Evolutionary conservation across 2,113 vertebrate genomes (phyloP), one percentile per base, ranked within the genome.

Genomic region (Pagrus major): DNA sequence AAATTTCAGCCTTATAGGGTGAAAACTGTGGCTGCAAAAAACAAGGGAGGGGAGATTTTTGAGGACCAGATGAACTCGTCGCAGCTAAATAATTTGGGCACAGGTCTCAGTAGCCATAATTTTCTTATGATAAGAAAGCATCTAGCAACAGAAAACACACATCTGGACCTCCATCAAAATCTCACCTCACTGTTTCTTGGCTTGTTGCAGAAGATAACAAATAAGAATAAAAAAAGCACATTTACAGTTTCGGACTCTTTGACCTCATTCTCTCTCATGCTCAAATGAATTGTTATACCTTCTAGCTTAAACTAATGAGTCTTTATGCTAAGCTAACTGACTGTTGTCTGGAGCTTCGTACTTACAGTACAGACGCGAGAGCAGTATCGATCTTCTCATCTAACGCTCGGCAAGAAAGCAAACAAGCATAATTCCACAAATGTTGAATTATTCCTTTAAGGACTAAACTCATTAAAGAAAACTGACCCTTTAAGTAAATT

Each of bases 381-480:
- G n/a, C n/a, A n/a, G n/a, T n/a, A n/a, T n/a, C n/a, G n/a, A n/a
- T n/a, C n/a, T n/a, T n/a, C n/a, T n/a, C n/a, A n/a, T n/a, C n/a
- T n/a, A n/a, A n/a, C n/a, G n/a, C n/a, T n/a, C n/a, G n/a, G n/a
- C n/a, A n/a, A n/a, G 16, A 55, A 41, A 41, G 10, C 6, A 0
- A 41, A 41, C 3, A 37, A 23, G 56, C 23, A 1, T 54, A 4
- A 44, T 41, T 56, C 3, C 25, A 5, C 14, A 49, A 39, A 37
- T 51, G 14, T 1, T 49, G 21, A 52, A 25, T 2, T 63, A 20
- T 21, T 27, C 29, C 9, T 49, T 54, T 61, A 27, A 39, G 35
- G 14, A 29, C 16, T 66, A 29, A 59, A 35, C 39, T 15, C 70
- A 54, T 20, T 41, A n/a, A 31, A 44, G 18, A 27, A 73, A 78